Evolutionary conservation across 2,113 vertebrate species (phyloP).

Genomic region (Nothoprocta perdicaria): DNA sequence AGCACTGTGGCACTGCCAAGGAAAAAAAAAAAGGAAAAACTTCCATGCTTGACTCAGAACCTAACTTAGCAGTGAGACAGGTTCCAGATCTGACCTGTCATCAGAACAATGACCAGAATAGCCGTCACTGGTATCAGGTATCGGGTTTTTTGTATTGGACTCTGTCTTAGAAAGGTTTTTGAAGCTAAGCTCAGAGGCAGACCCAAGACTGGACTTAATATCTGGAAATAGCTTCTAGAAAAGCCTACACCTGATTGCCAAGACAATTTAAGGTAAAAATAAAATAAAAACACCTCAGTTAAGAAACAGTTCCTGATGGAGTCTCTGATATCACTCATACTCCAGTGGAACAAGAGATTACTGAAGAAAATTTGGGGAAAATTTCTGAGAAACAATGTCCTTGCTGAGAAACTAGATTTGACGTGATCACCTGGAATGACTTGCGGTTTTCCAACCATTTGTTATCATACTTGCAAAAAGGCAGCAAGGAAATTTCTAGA

Average conservation of each 20-base stretch:
- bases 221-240: slow-evolving; percentile 36
- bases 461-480: background rate
- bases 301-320: background rate
- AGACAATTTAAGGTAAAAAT: background rate
- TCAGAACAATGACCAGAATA: background rate
- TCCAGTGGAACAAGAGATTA: background rate
- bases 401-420: background rate
- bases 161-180: background rate
- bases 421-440: background rate
- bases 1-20: background rate
- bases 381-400: background rate
- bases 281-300: background rate
- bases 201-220: background rate
- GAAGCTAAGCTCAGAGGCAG: background rate
- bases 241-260: background rate
- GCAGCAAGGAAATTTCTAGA: background rate
- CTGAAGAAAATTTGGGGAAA: background rate
- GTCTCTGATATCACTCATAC: fast-evolving
- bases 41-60: too few species aligned
- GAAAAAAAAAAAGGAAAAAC: too few species aligned
- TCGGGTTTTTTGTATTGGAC: background rate
- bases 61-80: background rate
- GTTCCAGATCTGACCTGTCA: background rate
- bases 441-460: background rate
- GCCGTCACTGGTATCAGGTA: background rate